Evolutionary conservation across 2,113 vertebrate genomes (phyloP).

Genomic region (Grantiella picta): DNA sequence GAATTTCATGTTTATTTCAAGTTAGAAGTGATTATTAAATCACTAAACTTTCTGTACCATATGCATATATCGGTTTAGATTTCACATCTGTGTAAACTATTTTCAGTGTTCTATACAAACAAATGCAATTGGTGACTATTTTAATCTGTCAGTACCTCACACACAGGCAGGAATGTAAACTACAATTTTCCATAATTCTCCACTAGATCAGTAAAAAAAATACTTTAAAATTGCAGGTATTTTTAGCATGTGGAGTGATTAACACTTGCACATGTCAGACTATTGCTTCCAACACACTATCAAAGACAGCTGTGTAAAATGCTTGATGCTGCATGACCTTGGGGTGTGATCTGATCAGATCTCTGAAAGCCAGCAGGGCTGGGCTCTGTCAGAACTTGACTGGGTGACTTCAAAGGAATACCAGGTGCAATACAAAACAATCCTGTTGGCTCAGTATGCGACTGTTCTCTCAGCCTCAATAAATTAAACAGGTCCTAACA

Average conservation of each 20-base stretch:
- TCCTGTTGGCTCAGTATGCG: not conserved
- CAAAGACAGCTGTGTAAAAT: not conserved
- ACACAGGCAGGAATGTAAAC: not conserved
- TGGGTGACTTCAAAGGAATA: constrained; percentile 48
- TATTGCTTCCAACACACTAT: not conserved
- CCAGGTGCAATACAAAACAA: constrained; percentile 33
- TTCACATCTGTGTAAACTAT: not conserved
- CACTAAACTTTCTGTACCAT: not conserved
- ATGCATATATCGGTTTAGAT: not conserved
- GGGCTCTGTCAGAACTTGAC: constrained; percentile 44
- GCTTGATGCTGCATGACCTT: not conserved
- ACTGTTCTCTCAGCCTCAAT: not conserved
- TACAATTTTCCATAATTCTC: not conserved
- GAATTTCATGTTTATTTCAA: not conserved
- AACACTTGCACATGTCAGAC: not conserved
- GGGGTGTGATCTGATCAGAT: constrained; percentile 15
- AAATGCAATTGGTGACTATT: not conserved
- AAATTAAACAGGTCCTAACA: constrained; percentile 31
- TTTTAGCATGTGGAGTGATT: not conserved
- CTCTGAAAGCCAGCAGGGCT: not conserved
- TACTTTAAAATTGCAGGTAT: not conserved
- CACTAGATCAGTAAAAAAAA: not conserved
- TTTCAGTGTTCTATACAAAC: not conserved
- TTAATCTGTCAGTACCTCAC: not conserved
- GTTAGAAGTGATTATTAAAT: not conserved